phyloP scores from a whole-genome alignment of 2,113 vertebrate genomes.

The Tympanuchus pallidicinctus region DNA sequence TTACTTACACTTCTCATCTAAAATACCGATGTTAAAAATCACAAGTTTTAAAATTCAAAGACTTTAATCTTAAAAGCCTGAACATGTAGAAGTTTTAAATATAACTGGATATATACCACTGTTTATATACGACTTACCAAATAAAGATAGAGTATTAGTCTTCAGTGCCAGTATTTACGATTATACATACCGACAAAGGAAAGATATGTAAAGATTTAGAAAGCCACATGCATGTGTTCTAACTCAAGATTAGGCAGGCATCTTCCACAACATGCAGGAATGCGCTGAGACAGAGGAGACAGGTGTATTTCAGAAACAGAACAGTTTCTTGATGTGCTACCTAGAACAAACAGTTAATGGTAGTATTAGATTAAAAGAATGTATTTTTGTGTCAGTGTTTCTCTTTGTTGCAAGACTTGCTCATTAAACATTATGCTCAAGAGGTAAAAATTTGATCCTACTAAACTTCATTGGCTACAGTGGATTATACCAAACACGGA shows the following conservation, averaged over 20 bases:
- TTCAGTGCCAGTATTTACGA: constrained; percentile 1
- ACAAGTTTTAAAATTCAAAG: not conserved
- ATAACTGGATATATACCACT: not conserved
- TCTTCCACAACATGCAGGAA: constrained; percentile 75
- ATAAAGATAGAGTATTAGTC: not conserved
- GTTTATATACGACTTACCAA: not conserved
- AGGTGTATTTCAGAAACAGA: constrained; percentile 41
- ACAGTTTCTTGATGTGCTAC: constrained; percentile 69
- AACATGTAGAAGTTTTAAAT: not conserved
- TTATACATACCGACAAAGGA: constrained; percentile 76
- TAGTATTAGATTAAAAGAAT: constrained; percentile 44
- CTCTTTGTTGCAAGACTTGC: not conserved
- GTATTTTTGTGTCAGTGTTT: not conserved
- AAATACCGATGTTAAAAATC: not conserved
- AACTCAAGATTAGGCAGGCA: constrained; percentile 75
- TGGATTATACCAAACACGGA: not conserved
- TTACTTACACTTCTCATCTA: not conserved
- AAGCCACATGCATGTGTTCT: constrained; percentile 81
- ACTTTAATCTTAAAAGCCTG: not conserved
- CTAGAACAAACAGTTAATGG: constrained; percentile 78
- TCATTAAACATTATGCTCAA: not conserved
- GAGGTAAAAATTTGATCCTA: not conserved
- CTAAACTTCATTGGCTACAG: not conserved
- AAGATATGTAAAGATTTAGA: constrained; percentile 74
- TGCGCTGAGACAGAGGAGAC: constrained; percentile 46